These are phyloP conservation scores for Rattus norvegicus DNA, from an alignment of 2,113 vertebrate species.

Conservation along the genomic window DNA sequence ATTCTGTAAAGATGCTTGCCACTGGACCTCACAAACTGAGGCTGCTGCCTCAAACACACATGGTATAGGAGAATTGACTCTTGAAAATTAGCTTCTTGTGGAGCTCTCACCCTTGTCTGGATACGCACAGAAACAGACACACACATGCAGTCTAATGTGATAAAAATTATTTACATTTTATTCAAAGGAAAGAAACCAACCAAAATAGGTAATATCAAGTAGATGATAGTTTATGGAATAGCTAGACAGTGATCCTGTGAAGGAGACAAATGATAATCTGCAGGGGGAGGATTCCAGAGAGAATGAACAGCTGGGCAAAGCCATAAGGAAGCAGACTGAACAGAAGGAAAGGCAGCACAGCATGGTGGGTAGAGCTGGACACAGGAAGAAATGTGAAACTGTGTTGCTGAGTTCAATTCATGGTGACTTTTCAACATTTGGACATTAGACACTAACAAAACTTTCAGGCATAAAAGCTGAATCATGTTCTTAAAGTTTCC, in stretches of 20 bases:
- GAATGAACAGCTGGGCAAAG: not conserved
- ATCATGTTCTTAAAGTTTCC: not conserved
- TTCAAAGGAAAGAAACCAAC: not conserved
- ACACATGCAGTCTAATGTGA: not conserved
- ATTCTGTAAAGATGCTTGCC: not conserved
- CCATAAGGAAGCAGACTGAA: not conserved
- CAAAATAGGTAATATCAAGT: not conserved
- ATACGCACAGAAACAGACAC: not conserved
- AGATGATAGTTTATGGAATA: not conserved
- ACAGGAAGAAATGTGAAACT: not conserved
- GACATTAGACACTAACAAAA: not conserved
- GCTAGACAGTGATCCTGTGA: not conserved
- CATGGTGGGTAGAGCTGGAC: not conserved
- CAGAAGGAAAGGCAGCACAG: not conserved
- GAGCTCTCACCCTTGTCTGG: no score
- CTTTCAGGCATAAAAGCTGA: not conserved
- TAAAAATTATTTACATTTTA: not conserved
- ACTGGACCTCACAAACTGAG: not conserved
- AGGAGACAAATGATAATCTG: fast-evolving
- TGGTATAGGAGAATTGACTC: not conserved
- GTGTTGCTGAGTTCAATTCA: not conserved
- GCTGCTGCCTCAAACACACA: not conserved
- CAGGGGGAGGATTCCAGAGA: not conserved
- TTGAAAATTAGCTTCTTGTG: not conserved
- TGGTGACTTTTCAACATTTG: not conserved